Evolutionary conservation across 2,113 vertebrate species (phyloP).

Genomic region (Zootoca vivipara): DNA sequence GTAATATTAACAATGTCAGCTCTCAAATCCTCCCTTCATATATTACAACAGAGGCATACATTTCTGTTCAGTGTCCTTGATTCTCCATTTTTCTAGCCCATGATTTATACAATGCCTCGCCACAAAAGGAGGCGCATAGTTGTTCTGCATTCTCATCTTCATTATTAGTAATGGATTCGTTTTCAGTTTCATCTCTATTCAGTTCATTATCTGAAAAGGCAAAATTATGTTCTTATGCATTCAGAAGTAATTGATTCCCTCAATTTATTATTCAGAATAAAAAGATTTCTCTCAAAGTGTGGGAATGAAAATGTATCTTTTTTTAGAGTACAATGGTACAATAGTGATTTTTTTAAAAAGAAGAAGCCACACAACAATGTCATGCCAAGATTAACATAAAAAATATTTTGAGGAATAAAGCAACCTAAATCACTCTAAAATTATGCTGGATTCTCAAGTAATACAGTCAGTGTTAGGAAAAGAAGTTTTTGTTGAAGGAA

Average conservation of each 20-base stretch:
- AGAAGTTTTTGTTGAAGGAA: no score
- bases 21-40: conserved; percentile 1
- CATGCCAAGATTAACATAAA: conserved; percentile 17
- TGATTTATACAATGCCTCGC: conserved; percentile 44
- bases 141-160: conserved; percentile 47
- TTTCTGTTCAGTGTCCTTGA: conserved; percentile 50
- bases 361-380: background rate
- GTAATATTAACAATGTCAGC: conserved; percentile 31
- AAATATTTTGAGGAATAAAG: conserved; percentile 17
- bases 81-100: conserved; percentile 43
- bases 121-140: conserved; percentile 42
- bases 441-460: background rate
- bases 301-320: conserved; percentile 3
- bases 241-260: conserved; percentile 59
- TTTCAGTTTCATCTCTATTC: conserved; percentile 59
- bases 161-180: conserved; percentile 67
- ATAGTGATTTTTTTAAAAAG: background rate
- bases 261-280: conserved; percentile 49
- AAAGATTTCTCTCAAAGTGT: conserved; percentile 10
- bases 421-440: background rate
- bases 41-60: conserved; percentile 9
- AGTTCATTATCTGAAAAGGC: conserved; percentile 61
- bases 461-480: background rate
- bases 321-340: background rate
- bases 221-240: conserved; percentile 61